Evolutionary conservation across 2,113 vertebrate species (phyloP).

Genomic region (Takifugu bimaculatus): DNA sequence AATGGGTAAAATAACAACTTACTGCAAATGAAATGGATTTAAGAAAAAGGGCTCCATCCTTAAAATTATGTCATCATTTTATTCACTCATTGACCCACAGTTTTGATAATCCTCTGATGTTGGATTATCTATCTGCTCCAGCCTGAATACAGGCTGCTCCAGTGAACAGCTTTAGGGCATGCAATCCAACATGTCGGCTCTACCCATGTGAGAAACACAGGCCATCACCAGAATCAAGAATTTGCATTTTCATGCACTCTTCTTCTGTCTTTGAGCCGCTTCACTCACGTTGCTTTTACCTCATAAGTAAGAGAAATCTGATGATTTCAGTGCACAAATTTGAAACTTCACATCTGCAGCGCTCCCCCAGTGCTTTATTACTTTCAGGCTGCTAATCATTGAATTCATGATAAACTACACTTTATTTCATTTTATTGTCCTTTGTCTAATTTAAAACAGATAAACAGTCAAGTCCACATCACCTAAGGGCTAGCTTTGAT

Average conservation of each 20-base stretch:
- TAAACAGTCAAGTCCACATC: no score
- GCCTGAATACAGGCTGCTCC: constrained; percentile 30
- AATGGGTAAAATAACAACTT: constrained; percentile 6
- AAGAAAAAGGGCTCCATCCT: constrained; percentile 4
- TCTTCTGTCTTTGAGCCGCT: constrained; percentile 24
- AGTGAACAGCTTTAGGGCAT: constrained; percentile 20
- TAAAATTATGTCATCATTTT: constrained; percentile 22
- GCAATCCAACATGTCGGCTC: constrained; percentile 14
- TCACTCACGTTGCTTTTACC: constrained; percentile 43
- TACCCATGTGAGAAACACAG: constrained; percentile 7
- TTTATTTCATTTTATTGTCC: no score
- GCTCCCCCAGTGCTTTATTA: constrained; percentile 40
- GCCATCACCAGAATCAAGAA: constrained; percentile 38
- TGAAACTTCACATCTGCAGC: constrained; percentile 22
- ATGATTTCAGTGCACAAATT: constrained; percentile 50
- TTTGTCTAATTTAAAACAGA: no score
- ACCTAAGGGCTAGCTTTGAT: no score
- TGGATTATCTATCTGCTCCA: constrained; percentile 14
- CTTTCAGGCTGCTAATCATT: constrained; percentile 40
- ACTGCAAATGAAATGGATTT: constrained; percentile 7
- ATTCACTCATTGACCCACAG: constrained; percentile 6
- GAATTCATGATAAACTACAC: constrained; percentile 32
- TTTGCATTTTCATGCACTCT: constrained; percentile 4
- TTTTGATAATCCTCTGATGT: constrained; percentile 41
- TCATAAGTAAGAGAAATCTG: constrained; percentile 37